A percentile compares a stretch with the other conserved stretches of the same genome.
Evolutionary conservation across 2,888 invertebrate species (phyloP).

Genomic region (Monoplex corrugatus): DNA sequence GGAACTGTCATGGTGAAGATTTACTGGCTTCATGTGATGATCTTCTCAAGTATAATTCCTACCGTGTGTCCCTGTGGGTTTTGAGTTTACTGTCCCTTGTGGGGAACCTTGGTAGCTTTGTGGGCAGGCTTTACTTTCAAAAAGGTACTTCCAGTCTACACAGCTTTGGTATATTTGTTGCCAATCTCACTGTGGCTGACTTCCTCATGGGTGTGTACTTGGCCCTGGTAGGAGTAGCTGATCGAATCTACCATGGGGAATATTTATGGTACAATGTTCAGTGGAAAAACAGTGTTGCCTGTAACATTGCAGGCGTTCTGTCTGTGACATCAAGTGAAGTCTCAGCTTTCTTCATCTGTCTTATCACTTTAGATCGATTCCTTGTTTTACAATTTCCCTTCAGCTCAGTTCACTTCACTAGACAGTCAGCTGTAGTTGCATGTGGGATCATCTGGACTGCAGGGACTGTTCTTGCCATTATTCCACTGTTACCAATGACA

Average conservation of each 20-base stretch:
- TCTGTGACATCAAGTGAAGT: constrained; percentile 46
- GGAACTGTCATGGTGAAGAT: constrained; percentile 36
- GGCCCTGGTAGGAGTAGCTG: constrained; percentile 49
- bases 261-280: constrained; percentile 31
- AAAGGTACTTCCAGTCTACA: constrained; percentile 19
- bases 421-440: not conserved
- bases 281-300: constrained; percentile 45
- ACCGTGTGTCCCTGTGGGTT: constrained; percentile 47
- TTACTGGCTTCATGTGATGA: constrained; percentile 48
- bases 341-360: constrained; percentile 40
- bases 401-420: not conserved
- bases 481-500: constrained; percentile 73
- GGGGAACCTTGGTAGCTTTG: constrained; percentile 42
- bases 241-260: constrained; percentile 45
- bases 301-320: constrained; percentile 50
- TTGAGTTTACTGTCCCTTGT: constrained; percentile 46
- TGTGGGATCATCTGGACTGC: constrained; percentile 68
- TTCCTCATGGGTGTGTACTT: constrained; percentile 53
- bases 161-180: constrained; percentile 50
- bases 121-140: constrained; percentile 41
- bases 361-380: constrained; percentile 50
- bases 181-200: constrained; percentile 47
- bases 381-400: constrained; percentile 48
- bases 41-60: constrained; percentile 38
- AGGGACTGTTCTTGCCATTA: constrained; percentile 67